phyloP scores from a whole-genome alignment of 1,140 invertebrate genomes.

The Drosophila auraria region DNA sequence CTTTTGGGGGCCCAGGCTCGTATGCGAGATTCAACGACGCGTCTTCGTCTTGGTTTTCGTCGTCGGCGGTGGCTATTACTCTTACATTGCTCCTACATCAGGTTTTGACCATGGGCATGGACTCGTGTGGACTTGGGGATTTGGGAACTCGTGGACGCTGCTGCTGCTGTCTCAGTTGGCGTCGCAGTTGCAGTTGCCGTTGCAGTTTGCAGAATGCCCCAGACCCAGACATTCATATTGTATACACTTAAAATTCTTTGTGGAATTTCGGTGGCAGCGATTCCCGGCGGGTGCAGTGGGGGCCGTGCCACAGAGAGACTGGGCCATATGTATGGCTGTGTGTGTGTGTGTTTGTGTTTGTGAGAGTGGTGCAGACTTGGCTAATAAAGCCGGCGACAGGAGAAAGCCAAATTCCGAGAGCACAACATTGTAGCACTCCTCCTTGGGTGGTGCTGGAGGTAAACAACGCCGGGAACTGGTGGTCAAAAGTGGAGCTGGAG shows the following conservation, averaged over 20 bases:
- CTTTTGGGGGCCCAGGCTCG: slow-evolving; percentile 17
- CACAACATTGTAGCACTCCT: slow-evolving; percentile 71
- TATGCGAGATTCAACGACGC: slow-evolving; percentile 57
- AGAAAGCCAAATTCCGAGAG: slow-evolving; percentile 79
- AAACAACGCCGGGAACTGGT: slow-evolving; percentile 20
- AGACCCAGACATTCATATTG: slow-evolving; percentile 82
- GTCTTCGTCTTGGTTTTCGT: slow-evolving; percentile 25
- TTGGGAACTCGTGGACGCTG: slow-evolving; percentile 6
- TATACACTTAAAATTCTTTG: slow-evolving; percentile 78
- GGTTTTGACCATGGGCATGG: slow-evolving; percentile 61
- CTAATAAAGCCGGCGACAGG: slow-evolving; percentile 82
- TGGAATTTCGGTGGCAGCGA: slow-evolving; percentile 74
- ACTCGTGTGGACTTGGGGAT: slow-evolving; percentile 10
- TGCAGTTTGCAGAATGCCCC: slow-evolving; percentile 62
- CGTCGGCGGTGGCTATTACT: slow-evolving; percentile 61
- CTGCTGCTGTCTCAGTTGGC: slow-evolving; percentile 32
- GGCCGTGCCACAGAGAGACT: slow-evolving; percentile 18
- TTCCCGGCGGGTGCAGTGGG: slow-evolving; percentile 13
- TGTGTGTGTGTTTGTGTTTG: not conserved
- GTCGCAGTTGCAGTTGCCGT: slow-evolving; percentile 47
- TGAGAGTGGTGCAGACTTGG: slow-evolving; percentile 59
- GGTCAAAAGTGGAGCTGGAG: slow-evolving; percentile 7
- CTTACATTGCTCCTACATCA: slow-evolving; percentile 70
- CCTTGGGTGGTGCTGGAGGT: slow-evolving; percentile 47
- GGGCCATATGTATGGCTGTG: slow-evolving; percentile 8